Base-by-base conservation (phyloP, 2,888 invertebrate species). In the Pheosia tremula region DNA sequence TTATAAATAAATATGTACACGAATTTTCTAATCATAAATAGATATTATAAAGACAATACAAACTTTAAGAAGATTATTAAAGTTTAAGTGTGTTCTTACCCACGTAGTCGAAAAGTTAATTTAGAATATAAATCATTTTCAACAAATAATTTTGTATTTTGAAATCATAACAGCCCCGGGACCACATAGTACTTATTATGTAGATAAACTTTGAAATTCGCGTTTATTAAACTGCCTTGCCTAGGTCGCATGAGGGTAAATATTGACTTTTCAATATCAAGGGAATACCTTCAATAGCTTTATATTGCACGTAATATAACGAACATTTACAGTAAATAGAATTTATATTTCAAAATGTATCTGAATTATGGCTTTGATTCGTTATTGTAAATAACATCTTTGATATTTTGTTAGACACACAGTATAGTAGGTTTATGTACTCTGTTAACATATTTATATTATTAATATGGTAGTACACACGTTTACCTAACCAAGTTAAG, bases 151-250 rank as follows among this genome's bases (percentile, higher is more conserved):
- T 59, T 24, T 39, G 5, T 59, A 55, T 55, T 55, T 50, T 11
- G 53, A 53, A 53, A 53, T 53, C 3, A 56, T 38, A 43, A 24
- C 5, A 57, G 13, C 13, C 56, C 37, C 6, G 7, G 10, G 39
- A 43, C 43, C 6, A 58, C 41, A 54, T 9, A 24, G 24, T 24
- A 24, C 10, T 37, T 24, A 11, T 4, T 47, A 36, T 24, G 13
- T 24, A 54, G 38, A 60, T 45, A 55, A 50, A 67, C 38, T 59
- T 60, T 43, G 11, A 37, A 57, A 10, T 57, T 55, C 13, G 4
- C 49, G 57, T 60, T 60, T 50, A 63, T 52, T 50, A 55, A 60
- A 57, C 59, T 10, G 43, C 13, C 11, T 58, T 41, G 24, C 8
- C 36, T 56, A 43, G 41, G 54, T 58, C 13, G 47, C 39, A 11